Conservation (phyloP, 1,140 invertebrate species). For the Heliothis subflexa region DNA sequence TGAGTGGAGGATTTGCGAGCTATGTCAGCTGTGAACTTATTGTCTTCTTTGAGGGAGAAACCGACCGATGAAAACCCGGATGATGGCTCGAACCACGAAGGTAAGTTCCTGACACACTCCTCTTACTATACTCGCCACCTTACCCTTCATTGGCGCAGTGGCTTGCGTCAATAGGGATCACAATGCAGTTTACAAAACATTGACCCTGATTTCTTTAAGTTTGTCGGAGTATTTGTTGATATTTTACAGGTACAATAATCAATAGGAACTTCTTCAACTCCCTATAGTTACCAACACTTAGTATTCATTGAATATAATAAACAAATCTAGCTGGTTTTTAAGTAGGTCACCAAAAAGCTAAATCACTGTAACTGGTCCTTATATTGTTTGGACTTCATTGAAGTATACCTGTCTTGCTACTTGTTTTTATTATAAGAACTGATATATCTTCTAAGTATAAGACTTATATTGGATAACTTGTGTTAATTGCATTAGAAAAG, state of each 20-base stretch:
- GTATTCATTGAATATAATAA: conserved; percentile 15
- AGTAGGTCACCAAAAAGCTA: conserved; percentile 20
- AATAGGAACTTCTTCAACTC: not conserved
- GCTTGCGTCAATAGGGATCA: conserved; percentile 7
- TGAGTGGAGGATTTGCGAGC: conserved; percentile 77
- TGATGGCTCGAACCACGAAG: conserved; percentile 62
- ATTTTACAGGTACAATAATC: not conserved
- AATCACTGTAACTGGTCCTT: not conserved
- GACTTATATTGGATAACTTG: not conserved
- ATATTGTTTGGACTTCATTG: no score
- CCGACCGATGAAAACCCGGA: conserved; percentile 72
- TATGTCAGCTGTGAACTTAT: conserved; percentile 85
- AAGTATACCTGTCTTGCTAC: not conserved
- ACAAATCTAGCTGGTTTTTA: conserved; percentile 25
- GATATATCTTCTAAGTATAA: not conserved
- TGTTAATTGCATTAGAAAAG: conserved; percentile 23
- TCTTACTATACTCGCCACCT: conserved; percentile 3
- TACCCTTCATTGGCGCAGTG: conserved; percentile 6
- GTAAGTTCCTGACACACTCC: conserved; percentile 47
- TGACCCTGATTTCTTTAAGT: conserved; percentile 35
- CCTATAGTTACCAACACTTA: not conserved
- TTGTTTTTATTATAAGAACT: not conserved
- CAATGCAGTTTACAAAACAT: conserved; percentile 42
- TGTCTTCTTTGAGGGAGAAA: conserved; percentile 83
- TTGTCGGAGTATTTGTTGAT: not conserved